phyloP scores from a whole-genome alignment of 2,797 vertebrate genomes.

The Arremon aurantiirostris region DNA sequence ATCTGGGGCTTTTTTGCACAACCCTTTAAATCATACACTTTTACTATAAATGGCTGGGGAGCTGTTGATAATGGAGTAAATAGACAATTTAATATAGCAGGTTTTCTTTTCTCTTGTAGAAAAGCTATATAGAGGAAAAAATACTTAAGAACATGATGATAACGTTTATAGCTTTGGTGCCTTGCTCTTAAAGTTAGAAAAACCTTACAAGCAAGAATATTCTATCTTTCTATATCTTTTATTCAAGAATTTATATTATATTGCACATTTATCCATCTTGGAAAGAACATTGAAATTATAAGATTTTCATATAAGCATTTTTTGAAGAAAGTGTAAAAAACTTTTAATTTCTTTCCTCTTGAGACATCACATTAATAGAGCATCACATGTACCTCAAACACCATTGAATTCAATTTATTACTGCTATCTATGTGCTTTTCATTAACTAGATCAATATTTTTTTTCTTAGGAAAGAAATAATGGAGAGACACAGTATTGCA shows the following conservation, averaged over 20 bases:
- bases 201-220: not conserved
- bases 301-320: not conserved
- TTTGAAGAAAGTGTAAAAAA: not conserved
- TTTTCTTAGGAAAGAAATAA: not conserved
- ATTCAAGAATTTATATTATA: not conserved
- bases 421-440: not conserved
- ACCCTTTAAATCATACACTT: not conserved
- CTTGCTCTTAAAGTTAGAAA: not conserved
- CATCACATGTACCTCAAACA: not conserved
- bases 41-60: not conserved
- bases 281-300: not conserved
- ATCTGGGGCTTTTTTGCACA: rapidly evolving
- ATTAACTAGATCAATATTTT: not conserved
- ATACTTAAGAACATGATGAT: not conserved
- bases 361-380: not conserved
- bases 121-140: not conserved
- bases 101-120: not conserved
- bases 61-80: not conserved
- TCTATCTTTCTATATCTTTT: not conserved
- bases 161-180: not conserved
- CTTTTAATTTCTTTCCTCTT: not conserved
- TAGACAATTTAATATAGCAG: not conserved
- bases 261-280: not conserved
- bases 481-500: not conserved
- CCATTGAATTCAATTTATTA: not conserved